Evolutionary conservation across 2,888 invertebrate species (phyloP).

Genomic region (Coremacera marginata): DNA sequence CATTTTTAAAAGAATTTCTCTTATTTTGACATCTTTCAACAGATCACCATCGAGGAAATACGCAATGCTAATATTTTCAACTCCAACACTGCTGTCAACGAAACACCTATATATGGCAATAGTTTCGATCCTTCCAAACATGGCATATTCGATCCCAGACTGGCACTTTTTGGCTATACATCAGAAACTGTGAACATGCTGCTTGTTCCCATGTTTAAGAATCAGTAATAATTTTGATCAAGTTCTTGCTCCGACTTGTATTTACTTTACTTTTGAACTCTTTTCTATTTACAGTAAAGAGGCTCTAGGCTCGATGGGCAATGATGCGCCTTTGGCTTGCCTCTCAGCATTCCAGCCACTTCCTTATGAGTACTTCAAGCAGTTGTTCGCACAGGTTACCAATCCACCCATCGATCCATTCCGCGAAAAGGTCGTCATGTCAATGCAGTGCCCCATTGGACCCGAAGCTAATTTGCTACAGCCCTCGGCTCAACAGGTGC

Average conservation of each 20-base stretch:
- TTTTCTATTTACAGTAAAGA: constrained; percentile 80
- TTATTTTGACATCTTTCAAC: neutral
- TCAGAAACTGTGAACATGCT: constrained; percentile 95
- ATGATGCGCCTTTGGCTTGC: constrained; percentile 97
- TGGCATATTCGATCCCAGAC: constrained; percentile 82
- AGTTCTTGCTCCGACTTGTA: neutral
- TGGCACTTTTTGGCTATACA: constrained; percentile 93
- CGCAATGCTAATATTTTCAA: constrained; percentile 74
- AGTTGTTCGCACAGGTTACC: constrained; percentile 98
- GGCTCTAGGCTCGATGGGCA: constrained; percentile 99
- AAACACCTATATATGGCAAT: constrained; percentile 51
- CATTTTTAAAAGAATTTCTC: no score
- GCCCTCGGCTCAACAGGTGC: constrained; percentile 87
- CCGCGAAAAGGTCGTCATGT: constrained; percentile 98
- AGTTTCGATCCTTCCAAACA: constrained; percentile 63
- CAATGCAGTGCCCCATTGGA: constrained; percentile 95
- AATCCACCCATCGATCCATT: constrained; percentile 99
- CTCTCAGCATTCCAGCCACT: constrained; percentile 95
- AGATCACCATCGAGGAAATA: constrained; percentile 87
- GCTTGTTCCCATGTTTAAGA: constrained; percentile 95
- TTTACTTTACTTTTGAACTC: neutral
- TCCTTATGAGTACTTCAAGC: constrained; percentile 98
- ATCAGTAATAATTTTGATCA: constrained; percentile 76
- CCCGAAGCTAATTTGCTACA: constrained; percentile 95
- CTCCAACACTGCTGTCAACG: constrained; percentile 49